These are phyloP conservation scores for Physocephala rufipes DNA, from an alignment of 2,888 invertebrate species.

Conservation along the genomic window DNA sequence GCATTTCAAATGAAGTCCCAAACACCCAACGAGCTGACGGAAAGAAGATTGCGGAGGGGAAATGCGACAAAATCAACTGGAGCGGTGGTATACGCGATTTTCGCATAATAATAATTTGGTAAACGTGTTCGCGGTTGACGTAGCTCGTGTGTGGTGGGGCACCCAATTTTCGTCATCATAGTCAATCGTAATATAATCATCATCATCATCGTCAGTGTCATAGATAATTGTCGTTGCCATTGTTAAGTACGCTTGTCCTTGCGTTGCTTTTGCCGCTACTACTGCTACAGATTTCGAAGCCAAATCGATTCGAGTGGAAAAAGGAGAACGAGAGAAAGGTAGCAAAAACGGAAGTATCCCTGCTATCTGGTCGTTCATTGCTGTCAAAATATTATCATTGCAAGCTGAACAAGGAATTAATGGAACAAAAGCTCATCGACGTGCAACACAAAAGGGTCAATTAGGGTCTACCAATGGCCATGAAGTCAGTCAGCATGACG, in stretches of 20 bases:
- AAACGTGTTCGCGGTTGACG: constrained; percentile 60
- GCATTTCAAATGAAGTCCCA: constrained; percentile 12
- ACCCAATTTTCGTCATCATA: constrained; percentile 43
- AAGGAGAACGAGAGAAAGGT: neutral
- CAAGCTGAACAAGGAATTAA: constrained; percentile 26
- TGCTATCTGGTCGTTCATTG: constrained; percentile 16
- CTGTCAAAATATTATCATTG: constrained; percentile 32
- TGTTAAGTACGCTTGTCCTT: neutral
- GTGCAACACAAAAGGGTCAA: constrained; percentile 57
- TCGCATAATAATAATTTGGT: constrained; percentile 63
- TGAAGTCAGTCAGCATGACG: neutral
- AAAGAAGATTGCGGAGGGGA: neutral
- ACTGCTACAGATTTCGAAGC: neutral
- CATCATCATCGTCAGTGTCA: constrained; percentile 6
- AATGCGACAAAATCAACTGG: too few species aligned
- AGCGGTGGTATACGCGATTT: constrained; percentile 40
- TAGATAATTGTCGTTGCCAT: neutral
- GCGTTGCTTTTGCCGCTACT: neutral
- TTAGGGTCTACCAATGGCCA: constrained; percentile 48
- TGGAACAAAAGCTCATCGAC: constrained; percentile 55
- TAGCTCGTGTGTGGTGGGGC: constrained; percentile 19
- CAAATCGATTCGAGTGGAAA: neutral
- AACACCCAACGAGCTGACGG: neutral
- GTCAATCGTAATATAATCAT: constrained; percentile 13
- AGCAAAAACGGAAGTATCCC: constrained; percentile 16